Percentiles rank a stretch among this genome's conserved stretches.
Evolutionary conservation across 1,140 invertebrate genomes (phyloP).

Genomic region (Aphidius ervi): DNA sequence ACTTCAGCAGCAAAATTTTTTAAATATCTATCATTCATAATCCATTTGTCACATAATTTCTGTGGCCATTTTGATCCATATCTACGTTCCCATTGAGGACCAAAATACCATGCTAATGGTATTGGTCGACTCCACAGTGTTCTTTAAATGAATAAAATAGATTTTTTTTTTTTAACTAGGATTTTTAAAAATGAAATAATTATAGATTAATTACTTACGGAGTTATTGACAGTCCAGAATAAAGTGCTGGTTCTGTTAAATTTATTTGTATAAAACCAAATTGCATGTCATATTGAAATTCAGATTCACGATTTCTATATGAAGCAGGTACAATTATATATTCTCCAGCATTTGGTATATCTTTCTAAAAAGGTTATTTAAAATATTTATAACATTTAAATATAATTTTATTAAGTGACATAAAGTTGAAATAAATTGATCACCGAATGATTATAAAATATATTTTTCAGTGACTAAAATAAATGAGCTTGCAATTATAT

Average conservation of each 20-base stretch:
- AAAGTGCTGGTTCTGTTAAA: slow-evolving; percentile 72
- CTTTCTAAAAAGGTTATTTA: slow-evolving; percentile 49
- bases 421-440: no score
- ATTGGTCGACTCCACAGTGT: slow-evolving; percentile 86
- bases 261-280: slow-evolving; percentile 91
- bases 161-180: slow-evolving; percentile 10
- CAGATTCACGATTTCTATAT: slow-evolving; percentile 66
- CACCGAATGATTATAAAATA: no score
- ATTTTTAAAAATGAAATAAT: slow-evolving; percentile 3
- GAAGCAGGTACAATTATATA: slow-evolving; percentile 67
- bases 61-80: slow-evolving; percentile 77
- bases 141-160: slow-evolving; percentile 47
- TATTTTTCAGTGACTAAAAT: no score
- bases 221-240: slow-evolving; percentile 64
- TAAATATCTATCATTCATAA: slow-evolving; percentile 77
- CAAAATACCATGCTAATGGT: slow-evolving; percentile 89
- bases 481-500: no score
- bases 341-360: slow-evolving; percentile 61
- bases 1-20: slow-evolving; percentile 86
- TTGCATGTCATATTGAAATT: slow-evolving; percentile 65
- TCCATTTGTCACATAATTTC: slow-evolving; percentile 82
- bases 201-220: slow-evolving; percentile 63
- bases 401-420: no score
- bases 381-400: no score
- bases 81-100: slow-evolving; percentile 75